phyloP scores from a whole-genome alignment of 2,797 vertebrate species.

The Pogoniulus pusillus region DNA sequence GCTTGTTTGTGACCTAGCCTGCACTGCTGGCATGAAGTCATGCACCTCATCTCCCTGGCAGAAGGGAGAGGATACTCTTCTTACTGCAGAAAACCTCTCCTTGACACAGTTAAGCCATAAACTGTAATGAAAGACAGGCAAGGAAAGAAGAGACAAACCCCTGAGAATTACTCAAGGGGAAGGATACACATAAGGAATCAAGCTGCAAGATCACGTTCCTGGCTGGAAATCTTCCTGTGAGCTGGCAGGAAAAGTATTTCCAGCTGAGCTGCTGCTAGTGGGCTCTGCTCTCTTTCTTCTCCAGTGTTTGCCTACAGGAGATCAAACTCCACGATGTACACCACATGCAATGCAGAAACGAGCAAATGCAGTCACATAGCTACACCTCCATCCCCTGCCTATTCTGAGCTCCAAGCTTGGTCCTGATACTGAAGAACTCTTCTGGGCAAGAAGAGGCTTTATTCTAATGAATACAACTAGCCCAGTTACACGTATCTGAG shows the following conservation, averaged over 20 bases:
- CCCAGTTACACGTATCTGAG: background rate
- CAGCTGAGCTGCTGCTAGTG: background rate
- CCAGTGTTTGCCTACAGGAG: background rate
- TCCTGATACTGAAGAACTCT: background rate
- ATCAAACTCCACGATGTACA: background rate
- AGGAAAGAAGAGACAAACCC: conserved; percentile 1
- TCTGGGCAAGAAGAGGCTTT: background rate
- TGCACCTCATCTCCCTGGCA: background rate
- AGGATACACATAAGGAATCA: background rate
- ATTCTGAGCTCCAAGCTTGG: background rate
- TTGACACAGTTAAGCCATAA: background rate
- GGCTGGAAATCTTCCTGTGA: conserved; percentile 21
- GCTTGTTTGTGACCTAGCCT: background rate
- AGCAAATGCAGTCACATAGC: background rate
- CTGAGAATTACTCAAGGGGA: background rate
- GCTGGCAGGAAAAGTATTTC: conserved; percentile 36
- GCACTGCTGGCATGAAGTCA: background rate
- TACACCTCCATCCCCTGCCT: background rate
- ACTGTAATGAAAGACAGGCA: conserved; percentile 14
- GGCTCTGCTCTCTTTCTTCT: conserved; percentile 9
- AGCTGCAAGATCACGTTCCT: conserved; percentile 7
- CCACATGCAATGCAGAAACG: background rate
- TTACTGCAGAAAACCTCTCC: background rate
- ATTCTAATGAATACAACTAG: background rate
- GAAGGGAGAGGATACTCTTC: background rate